Percentiles rank a stretch among this genome's conserved stretches.
These are phyloP conservation scores for Hemiscyllium ocellatum DNA, from an alignment of 2,113 vertebrate species.

Conservation along the genomic window DNA sequence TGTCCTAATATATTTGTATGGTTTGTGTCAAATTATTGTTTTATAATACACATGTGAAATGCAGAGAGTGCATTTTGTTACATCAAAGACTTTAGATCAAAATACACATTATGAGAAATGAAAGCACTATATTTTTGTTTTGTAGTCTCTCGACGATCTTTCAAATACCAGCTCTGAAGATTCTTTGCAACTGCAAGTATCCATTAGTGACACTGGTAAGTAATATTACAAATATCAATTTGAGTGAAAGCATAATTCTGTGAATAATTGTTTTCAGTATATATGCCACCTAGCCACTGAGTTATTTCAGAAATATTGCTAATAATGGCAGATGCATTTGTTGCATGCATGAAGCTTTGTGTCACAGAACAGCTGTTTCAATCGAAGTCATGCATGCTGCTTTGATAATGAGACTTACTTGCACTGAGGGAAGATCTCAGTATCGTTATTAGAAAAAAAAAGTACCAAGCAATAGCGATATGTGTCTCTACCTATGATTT, in stretches of 20 bases:
- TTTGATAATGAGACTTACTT: neutral
- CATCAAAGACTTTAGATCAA: neutral
- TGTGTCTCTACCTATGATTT: neutral
- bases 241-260: neutral
- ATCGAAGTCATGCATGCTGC: neutral
- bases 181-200: slow-evolving; percentile 76
- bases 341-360: neutral
- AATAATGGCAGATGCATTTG: neutral
- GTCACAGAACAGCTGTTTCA: neutral
- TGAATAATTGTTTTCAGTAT: neutral
- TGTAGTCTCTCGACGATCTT: slow-evolving; percentile 90
- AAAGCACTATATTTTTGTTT: slow-evolving; percentile 32
- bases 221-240: slow-evolving; percentile 26
- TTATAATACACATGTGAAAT: neutral
- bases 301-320: neutral
- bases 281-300: neutral
- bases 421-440: neutral
- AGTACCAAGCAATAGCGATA: neutral
- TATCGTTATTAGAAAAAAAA: neutral
- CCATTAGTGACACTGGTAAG: slow-evolving; percentile 97
- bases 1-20: neutral
- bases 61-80: neutral
- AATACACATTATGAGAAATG: neutral
- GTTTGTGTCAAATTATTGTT: neutral
- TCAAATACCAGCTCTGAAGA: slow-evolving; percentile 82